Evolutionary conservation across 2,113 vertebrate species (phyloP), one percentile per base, ranked within the genome.

Genomic region (Gymnogyps californianus): DNA sequence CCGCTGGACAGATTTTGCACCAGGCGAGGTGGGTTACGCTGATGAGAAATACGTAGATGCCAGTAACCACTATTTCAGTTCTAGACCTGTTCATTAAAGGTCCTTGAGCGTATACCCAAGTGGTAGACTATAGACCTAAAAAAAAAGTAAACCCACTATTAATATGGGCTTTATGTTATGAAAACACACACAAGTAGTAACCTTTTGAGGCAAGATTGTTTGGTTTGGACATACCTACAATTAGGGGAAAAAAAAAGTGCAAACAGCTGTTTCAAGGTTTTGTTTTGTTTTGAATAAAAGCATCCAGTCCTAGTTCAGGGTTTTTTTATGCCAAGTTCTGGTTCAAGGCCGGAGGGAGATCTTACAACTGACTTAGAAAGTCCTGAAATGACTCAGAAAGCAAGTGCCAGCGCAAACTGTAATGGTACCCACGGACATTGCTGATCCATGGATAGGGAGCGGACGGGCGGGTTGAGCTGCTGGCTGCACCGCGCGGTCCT

Each of bases 181-280:
- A 88, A n/a, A 93, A 55, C 21, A 46, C 34, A 51, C 65, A 51
- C 40, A 76, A 77, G 44, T 32, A 29, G 71, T 88, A 92, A 78
- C 47, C 52, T 87, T 94, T 66, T 74, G 66, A 65, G 90, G 80
- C 70, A 81, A 83, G 87, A 70, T 82, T 90, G 76, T 94, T 95
- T 96, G 69, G 36, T 86, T 97, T 85, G 94, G 92, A 90, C 31
- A 36, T 88, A 88, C 78, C 21, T 86, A 90, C 74, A 93, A 58
- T 62, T 87, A 59, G 34, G 9, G 38, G 13, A 31, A 6, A 26
- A 31, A 92, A 86, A 92, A 95, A 89, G 57, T 57, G 72, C 81
- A 89, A 93, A 77, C 90, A 93, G 91, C 91, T 83, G 77, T 88
- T 93, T 96, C 65, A 80, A 78, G 70, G 36, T 84, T 95, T 88